These are phyloP conservation scores for Drosophila acutilabella DNA, from an alignment of 2,888 invertebrate species.

Conservation along the genomic window DNA sequence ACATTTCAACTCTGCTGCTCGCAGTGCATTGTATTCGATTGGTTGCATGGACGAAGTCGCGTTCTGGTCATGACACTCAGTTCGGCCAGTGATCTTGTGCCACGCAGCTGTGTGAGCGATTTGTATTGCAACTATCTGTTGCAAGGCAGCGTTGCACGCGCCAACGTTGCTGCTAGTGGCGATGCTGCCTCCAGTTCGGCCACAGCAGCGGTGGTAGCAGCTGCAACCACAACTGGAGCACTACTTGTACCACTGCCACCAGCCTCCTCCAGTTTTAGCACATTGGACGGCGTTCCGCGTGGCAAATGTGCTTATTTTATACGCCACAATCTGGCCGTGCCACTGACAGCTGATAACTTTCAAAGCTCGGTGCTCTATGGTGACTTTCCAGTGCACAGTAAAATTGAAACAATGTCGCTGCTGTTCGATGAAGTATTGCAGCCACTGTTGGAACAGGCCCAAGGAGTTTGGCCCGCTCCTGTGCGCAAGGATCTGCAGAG, in stretches of 20 bases:
- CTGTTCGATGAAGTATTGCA: conserved; percentile 91
- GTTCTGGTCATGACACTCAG: conserved; percentile 85
- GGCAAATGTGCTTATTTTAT: conserved; percentile 87
- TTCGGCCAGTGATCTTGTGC: conserved; percentile 85
- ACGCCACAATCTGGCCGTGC: conserved; percentile 59
- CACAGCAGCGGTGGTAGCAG: conserved; percentile 65
- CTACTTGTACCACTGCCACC: conserved; percentile 78
- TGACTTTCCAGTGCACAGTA: conserved; percentile 89
- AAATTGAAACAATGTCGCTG: conserved; percentile 89
- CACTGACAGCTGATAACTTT: conserved; percentile 83
- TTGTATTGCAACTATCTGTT: conserved; percentile 73
- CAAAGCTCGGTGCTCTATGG: conserved; percentile 88
- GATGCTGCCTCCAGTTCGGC: conserved; percentile 43
- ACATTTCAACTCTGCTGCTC: conserved; percentile 20
- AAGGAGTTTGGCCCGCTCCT: conserved; percentile 90
- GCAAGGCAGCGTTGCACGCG: conserved; percentile 31
- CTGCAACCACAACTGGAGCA: conserved; percentile 61
- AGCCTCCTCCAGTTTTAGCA: conserved; percentile 82
- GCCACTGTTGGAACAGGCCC: conserved; percentile 90
- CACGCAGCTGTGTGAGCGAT: conserved; percentile 85
- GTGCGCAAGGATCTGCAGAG: conserved; percentile 89
- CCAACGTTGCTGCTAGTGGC: conserved; percentile 29
- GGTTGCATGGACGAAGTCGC: conserved; percentile 83
- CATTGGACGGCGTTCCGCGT: conserved; percentile 83
- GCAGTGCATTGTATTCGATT: conserved; percentile 84